Conservation (phyloP, 2,797 vertebrate genomes). For the Propithecus perrieri region DNA sequence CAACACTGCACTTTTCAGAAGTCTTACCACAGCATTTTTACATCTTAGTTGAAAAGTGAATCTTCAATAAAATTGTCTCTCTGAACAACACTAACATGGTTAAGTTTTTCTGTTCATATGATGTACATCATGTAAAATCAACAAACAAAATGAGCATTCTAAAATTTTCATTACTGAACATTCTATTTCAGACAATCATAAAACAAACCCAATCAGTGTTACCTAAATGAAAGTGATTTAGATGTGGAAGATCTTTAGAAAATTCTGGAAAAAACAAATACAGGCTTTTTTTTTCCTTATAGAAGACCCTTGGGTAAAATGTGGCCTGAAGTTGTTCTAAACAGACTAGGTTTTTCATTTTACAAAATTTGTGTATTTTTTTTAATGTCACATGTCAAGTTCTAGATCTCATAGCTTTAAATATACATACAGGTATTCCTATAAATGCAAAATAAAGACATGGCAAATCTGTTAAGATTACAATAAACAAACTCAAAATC, state of each 20-base stretch:
- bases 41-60: background rate
- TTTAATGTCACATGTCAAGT: background rate
- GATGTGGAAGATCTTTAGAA: background rate
- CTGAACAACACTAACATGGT: background rate
- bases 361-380: constrained; percentile 6
- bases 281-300: background rate
- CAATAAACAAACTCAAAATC: background rate
- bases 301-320: background rate
- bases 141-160: constrained; percentile 14
- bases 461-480: background rate
- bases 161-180: constrained; percentile 23
- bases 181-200: constrained; percentile 32
- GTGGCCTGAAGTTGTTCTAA: constrained; percentile 12
- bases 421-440: background rate
- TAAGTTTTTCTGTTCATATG: background rate
- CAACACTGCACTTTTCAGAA: background rate
- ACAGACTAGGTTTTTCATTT: constrained; percentile 13
- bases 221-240: constrained; percentile 27
- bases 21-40: background rate
- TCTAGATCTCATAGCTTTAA: background rate
- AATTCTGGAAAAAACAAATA: background rate
- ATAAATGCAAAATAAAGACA: constrained; percentile 1
- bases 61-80: constrained; percentile 7
- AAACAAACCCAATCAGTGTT: background rate
- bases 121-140: background rate